These are phyloP conservation scores for Psococerastis gibbosa DNA, from an alignment of 2,888 invertebrate species.

Conservation along the genomic window DNA sequence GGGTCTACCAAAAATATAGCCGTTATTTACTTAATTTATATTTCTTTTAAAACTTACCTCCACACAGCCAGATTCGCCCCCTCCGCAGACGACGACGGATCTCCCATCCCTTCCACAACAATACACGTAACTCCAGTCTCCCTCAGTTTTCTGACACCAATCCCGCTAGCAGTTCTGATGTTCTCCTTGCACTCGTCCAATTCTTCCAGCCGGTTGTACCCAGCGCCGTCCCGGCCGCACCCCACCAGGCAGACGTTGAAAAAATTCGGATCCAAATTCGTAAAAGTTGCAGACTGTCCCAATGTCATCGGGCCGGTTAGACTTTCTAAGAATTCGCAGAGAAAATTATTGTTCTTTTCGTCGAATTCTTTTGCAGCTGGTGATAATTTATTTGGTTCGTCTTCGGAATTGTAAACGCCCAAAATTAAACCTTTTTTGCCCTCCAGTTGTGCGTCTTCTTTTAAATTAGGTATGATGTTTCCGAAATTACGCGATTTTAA, in stretches of 20 bases:
- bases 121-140: constrained; percentile 21
- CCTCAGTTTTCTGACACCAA: constrained; percentile 15
- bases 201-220: constrained; percentile 15
- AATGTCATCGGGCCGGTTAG: constrained; percentile 1
- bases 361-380: constrained; percentile 14
- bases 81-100: constrained; percentile 30
- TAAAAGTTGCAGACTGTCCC: constrained; percentile 9
- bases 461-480: constrained; percentile 1
- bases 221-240: constrained; percentile 14
- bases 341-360: constrained; percentile 12
- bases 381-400: constrained; percentile 14
- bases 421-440: constrained; percentile 16
- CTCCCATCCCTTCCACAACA: constrained; percentile 27
- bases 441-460: neutral
- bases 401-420: constrained; percentile 15
- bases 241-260: constrained; percentile 15
- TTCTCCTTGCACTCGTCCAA: constrained; percentile 17
- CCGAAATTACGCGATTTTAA: too few species aligned
- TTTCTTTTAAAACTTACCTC: too few species aligned
- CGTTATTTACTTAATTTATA: too few species aligned
- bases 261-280: constrained; percentile 14
- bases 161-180: constrained; percentile 14
- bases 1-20: too few species aligned
- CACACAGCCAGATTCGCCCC: constrained; percentile 24
- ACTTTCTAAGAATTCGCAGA: constrained; percentile 14